Conservation (phyloP, 2,888 invertebrate genomes). For the Parelbella ahira region DNA sequence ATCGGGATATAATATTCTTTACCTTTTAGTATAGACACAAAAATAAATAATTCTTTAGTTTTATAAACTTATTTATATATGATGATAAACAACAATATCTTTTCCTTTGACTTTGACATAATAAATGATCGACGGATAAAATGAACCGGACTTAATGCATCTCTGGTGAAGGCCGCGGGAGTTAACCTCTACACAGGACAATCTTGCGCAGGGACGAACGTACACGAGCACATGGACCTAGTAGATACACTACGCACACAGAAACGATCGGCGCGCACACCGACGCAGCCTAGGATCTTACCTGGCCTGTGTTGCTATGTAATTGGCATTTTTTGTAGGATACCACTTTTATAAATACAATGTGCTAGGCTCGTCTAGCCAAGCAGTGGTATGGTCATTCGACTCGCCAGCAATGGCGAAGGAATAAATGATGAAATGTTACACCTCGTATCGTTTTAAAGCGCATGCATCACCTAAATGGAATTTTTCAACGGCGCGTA, state of each 20-base stretch:
- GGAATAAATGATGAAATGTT: conserved; percentile 20
- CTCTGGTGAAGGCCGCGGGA: conserved; percentile 76
- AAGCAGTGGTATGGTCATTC: conserved; percentile 28
- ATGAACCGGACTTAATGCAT: conserved; percentile 66
- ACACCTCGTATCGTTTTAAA: conserved; percentile 5
- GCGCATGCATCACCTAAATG: conserved; percentile 22
- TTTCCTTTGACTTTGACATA: too few species aligned
- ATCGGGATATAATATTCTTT: too few species aligned
- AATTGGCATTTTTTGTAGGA: conserved; percentile 56
- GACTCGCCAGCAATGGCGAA: conserved; percentile 16
- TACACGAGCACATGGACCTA: conserved; percentile 41
- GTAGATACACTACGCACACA: conserved; percentile 41
- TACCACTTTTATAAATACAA: conserved; percentile 51
- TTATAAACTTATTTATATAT: too few species aligned
- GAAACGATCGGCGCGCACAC: conserved; percentile 37
- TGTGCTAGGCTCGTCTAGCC: conserved; percentile 31
- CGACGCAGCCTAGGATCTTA: conserved; percentile 46
- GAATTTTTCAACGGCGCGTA: conserved; percentile 7
- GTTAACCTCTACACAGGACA: conserved; percentile 65
- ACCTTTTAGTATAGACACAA: too few species aligned
- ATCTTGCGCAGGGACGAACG: conserved; percentile 60
- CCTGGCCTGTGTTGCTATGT: conserved; percentile 48
- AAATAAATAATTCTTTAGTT: too few species aligned
- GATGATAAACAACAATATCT: too few species aligned
- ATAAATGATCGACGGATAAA: conserved; percentile 40